Percentiles rank a stretch among this genome's conserved stretches.
These are phyloP conservation scores for Chromoteleia sp. DNA, from an alignment of 2,888 invertebrate genomes.

Conservation along the genomic window DNA sequence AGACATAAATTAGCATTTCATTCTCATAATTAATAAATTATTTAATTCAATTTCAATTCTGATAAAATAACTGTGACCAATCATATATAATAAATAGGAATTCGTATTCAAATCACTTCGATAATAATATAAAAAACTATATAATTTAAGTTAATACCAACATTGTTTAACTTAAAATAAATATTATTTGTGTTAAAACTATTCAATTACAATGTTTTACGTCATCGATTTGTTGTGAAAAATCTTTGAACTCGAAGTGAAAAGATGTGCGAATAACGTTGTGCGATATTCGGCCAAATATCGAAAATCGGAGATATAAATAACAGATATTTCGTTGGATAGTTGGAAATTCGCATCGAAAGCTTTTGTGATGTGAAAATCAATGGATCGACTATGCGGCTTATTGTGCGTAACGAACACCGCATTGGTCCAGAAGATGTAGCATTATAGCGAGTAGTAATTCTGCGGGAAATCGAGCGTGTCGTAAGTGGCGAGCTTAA, in stretches of 20 bases:
- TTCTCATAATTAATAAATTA: conserved; percentile 28
- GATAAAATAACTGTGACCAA: conserved; percentile 27
- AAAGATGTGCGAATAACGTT: background rate
- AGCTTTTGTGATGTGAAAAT: conserved; percentile 59
- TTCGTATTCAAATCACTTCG: background rate
- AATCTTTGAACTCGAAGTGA: background rate
- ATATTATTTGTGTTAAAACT: background rate
- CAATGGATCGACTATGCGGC: conserved; percentile 53
- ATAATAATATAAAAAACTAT: background rate
- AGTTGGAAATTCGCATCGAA: conserved; percentile 36
- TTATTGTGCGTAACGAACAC: conserved; percentile 62
- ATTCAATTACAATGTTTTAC: background rate
- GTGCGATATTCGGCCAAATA: conserved; percentile 23
- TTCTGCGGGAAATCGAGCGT: conserved; percentile 62
- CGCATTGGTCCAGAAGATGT: conserved; percentile 54
- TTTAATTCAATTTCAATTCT: conserved; percentile 29
- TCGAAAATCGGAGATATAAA: conserved; percentile 25
- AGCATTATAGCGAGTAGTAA: conserved; percentile 49
- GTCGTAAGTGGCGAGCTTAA: conserved; percentile 56
- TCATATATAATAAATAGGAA: background rate
- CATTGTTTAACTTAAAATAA: no score
- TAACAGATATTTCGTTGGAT: conserved; percentile 25
- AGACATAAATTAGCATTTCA: conserved; percentile 42
- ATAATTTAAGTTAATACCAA: background rate
- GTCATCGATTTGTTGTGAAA: background rate